A percentile compares a stretch with the other conserved stretches of the same genome.
Conservation (phyloP, 2,888 invertebrate genomes). For the Stenodema calcarata region DNA sequence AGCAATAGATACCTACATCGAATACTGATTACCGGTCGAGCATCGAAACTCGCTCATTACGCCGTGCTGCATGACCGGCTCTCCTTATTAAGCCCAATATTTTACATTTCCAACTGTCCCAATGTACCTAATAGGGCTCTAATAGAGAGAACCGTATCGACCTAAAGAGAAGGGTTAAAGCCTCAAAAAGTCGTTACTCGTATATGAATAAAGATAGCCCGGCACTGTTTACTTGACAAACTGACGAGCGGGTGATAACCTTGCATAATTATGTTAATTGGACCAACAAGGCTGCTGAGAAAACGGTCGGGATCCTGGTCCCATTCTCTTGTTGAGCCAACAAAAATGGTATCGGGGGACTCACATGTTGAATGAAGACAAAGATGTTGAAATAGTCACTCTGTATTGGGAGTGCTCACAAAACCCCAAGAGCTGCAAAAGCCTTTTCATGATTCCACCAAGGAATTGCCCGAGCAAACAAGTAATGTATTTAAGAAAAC, state of each 20-base stretch:
- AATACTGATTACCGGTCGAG: too few relatives aligned
- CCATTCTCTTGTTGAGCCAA: not conserved
- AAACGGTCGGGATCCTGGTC: conserved; percentile 4
- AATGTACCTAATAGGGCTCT: not conserved
- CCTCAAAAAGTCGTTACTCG: conserved; percentile 16
- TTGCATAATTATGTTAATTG: conserved; percentile 48
- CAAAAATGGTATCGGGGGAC: too few relatives aligned
- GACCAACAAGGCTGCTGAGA: conserved; percentile 32
- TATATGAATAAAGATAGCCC: conserved; percentile 42
- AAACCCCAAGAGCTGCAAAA: too few relatives aligned
- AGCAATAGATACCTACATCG: too few relatives aligned
- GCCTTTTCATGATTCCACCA: too few relatives aligned
- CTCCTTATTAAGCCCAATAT: not conserved
- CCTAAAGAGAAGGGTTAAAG: not conserved
- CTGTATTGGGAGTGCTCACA: too few relatives aligned
- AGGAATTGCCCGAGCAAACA: too few relatives aligned
- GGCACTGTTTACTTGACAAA: conserved; percentile 32
- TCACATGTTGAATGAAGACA: too few relatives aligned
- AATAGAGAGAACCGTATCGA: not conserved
- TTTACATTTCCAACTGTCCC: not conserved
- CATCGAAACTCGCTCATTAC: too few relatives aligned
- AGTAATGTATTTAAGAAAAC: too few relatives aligned
- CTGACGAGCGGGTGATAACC: conserved; percentile 44
- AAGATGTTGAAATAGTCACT: too few relatives aligned
- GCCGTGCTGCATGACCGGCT: not conserved